Evolutionary conservation across 2,888 invertebrate species (phyloP).

Genomic region (Heliconius hortense): DNA sequence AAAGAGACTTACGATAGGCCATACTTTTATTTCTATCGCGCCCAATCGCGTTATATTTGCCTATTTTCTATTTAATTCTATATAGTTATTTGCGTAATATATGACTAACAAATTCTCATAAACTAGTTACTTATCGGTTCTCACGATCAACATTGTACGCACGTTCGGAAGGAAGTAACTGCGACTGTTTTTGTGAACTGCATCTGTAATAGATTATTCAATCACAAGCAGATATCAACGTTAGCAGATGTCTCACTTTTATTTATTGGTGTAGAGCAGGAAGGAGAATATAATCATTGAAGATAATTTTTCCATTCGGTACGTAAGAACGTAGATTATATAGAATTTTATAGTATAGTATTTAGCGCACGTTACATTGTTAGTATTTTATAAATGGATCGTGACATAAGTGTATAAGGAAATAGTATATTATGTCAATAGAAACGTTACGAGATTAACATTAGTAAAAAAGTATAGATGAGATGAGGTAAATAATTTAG

Average conservation of each 20-base stretch:
- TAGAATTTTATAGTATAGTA: slow-evolving; percentile 45
- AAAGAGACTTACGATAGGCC: too few relatives aligned
- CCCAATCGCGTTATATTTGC: too few relatives aligned
- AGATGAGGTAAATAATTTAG: too few relatives aligned
- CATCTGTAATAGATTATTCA: slow-evolving; percentile 41
- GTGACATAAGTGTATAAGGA: slow-evolving; percentile 30
- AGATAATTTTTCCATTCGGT: slow-evolving; percentile 31
- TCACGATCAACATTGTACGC: slow-evolving; percentile 27
- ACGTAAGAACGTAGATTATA: slow-evolving; percentile 36
- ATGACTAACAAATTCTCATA: not conserved
- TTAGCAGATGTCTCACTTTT: slow-evolving; percentile 16
- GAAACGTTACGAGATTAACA: not conserved
- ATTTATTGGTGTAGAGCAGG: slow-evolving; percentile 9
- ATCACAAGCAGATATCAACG: slow-evolving; percentile 18
- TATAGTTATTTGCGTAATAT: slow-evolving; percentile 9
- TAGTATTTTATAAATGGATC: slow-evolving; percentile 46
- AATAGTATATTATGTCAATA: slow-evolving; percentile 7
- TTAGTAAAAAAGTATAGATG: not conserved
- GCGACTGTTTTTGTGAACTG: slow-evolving; percentile 38
- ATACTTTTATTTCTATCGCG: too few relatives aligned
- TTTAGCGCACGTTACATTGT: slow-evolving; percentile 42
- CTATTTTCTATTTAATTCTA: not conserved
- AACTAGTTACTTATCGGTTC: slow-evolving; percentile 24
- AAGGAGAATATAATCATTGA: slow-evolving; percentile 20
- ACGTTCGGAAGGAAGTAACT: slow-evolving; percentile 41